These are phyloP conservation scores for Phalanger gymnotis DNA, from an alignment of 2,797 vertebrate genomes.

Conservation along the genomic window DNA sequence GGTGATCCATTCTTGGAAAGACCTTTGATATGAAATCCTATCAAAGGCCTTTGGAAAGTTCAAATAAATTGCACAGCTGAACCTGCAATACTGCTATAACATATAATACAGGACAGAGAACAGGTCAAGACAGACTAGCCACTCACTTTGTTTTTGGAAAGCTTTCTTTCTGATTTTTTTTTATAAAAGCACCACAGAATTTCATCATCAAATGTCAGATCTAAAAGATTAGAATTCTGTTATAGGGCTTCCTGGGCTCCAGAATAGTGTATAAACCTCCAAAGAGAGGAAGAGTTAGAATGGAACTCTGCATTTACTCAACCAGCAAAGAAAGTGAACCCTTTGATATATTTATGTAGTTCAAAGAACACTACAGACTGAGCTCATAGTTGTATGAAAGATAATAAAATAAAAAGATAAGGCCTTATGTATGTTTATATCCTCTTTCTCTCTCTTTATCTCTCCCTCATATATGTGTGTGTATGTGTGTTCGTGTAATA, in stretches of 20 bases:
- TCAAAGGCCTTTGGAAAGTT: background rate
- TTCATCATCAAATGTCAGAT: background rate
- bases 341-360: conserved; percentile 45
- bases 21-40: background rate
- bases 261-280: background rate
- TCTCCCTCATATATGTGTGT: background rate
- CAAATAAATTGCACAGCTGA: background rate
- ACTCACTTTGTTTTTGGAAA: background rate
- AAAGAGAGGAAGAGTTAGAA: background rate
- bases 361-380: conserved; percentile 62
- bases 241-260: background rate
- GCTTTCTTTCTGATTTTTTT: conserved; percentile 18
- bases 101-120: background rate
- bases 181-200: background rate
- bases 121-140: background rate
- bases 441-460: background rate
- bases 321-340: background rate
- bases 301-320: conserved; percentile 3
- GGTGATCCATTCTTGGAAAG: background rate
- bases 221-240: conserved; percentile 33
- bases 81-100: background rate
- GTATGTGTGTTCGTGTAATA: background rate
- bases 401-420: conserved; percentile 46
- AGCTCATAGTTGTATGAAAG: conserved; percentile 60
- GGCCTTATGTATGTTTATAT: background rate